Conservation (phyloP, 2,797 vertebrate genomes). For the Lerista edwardsae region DNA sequence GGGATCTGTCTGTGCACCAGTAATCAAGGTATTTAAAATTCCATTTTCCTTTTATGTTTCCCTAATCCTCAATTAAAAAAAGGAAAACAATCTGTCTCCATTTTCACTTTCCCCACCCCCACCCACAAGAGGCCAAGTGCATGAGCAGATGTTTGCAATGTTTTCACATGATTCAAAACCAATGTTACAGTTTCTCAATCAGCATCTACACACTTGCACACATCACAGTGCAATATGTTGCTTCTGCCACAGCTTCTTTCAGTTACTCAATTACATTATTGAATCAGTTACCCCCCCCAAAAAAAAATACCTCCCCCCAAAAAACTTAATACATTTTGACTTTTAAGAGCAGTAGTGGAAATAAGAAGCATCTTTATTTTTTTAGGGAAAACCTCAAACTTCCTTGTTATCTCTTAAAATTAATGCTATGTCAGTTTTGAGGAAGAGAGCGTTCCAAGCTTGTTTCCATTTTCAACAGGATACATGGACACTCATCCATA, state of each 20-base stretch:
- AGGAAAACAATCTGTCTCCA: fast-evolving
- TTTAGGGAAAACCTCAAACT: background rate
- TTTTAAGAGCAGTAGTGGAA: background rate
- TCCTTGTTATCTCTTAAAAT: background rate
- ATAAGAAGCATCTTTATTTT: background rate
- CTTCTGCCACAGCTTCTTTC: conserved; percentile 45
- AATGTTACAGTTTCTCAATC: conserved; percentile 26
- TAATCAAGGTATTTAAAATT: conserved; percentile 62
- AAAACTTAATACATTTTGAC: background rate
- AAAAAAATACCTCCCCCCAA: background rate
- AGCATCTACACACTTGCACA: background rate
- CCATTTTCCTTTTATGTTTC: background rate
- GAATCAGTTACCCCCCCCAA: background rate
- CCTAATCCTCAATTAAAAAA: background rate
- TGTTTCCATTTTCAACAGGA: background rate
- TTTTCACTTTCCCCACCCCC: background rate
- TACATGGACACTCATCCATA: background rate
- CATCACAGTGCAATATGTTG: conserved; percentile 26
- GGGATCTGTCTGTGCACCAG: conserved; percentile 39
- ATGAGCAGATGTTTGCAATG: conserved; percentile 47
- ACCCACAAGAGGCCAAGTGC: fast-evolving
- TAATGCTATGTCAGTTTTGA: background rate
- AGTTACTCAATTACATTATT: conserved; percentile 33
- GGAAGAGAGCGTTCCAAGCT: background rate
- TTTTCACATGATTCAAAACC: conserved; percentile 46